Conservation (phyloP, 2,888 invertebrate species). For the Drosophila percnosoma region DNA sequence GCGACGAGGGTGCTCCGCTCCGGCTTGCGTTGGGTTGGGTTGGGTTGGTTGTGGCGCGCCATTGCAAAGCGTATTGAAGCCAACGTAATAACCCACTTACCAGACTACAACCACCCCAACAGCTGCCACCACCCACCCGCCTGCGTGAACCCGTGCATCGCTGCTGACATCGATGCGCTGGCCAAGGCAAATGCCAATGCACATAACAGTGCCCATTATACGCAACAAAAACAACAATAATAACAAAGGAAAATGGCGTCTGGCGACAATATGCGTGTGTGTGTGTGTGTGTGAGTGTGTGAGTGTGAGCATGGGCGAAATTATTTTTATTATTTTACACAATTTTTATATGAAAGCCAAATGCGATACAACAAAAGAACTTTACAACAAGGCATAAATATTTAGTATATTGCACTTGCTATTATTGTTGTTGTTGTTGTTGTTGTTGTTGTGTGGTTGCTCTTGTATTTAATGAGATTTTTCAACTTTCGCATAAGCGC, state of each 20-base stretch:
- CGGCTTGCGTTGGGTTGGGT: neutral
- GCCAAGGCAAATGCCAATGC: conserved; percentile 59
- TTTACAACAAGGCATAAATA: conserved; percentile 74
- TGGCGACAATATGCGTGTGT: conserved; percentile 61
- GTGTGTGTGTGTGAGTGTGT: conserved; percentile 17
- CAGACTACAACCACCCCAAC: neutral
- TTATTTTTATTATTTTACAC: conserved; percentile 80
- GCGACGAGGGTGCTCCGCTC: neutral
- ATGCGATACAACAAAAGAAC: conserved; percentile 63
- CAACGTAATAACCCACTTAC: conserved; percentile 50
- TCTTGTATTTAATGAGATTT: conserved; percentile 76
- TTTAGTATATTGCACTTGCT: conserved; percentile 71
- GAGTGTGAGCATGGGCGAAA: conserved; percentile 47
- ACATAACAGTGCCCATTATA: conserved; percentile 76
- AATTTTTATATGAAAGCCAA: conserved; percentile 70
- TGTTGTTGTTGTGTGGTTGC: conserved; percentile 27
- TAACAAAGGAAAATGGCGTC: conserved; percentile 68
- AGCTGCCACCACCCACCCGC: neutral
- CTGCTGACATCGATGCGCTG: conserved; percentile 13
- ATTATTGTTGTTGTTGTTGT: conserved; percentile 43
- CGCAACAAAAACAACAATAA: conserved; percentile 61
- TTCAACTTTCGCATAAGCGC: conserved; percentile 75
- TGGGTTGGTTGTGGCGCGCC: neutral
- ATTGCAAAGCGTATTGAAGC: conserved; percentile 59
- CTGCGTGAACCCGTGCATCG: neutral